phyloP scores from a whole-genome alignment of 2,113 vertebrate genomes.

The Hystrix brachyura region DNA sequence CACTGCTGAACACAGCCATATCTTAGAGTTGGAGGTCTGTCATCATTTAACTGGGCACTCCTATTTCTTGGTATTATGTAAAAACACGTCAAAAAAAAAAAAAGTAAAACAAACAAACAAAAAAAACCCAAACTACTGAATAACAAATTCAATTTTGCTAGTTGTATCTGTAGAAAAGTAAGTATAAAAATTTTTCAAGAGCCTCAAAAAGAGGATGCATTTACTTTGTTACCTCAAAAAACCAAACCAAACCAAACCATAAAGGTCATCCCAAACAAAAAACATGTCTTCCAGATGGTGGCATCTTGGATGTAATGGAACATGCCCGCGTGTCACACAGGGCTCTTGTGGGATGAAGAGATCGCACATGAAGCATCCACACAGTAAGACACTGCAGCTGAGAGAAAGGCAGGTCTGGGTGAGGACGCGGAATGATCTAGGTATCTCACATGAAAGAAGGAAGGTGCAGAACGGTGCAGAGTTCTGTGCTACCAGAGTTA shows the following conservation, averaged over 20 bases:
- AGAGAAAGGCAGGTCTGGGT: neutral
- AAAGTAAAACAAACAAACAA: neutral
- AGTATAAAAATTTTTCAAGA: neutral
- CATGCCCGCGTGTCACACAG: neutral
- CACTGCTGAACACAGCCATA: neutral
- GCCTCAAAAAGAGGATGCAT: neutral
- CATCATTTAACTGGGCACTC: neutral
- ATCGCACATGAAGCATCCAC: rapidly evolving
- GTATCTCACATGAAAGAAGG: neutral
- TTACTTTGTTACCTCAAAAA: slow-evolving; percentile 45
- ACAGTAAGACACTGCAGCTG: neutral
- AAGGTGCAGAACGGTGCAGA: no score
- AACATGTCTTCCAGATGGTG: neutral
- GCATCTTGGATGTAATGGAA: neutral
- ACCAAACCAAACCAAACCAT: slow-evolving; percentile 2
- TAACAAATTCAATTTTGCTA: slow-evolving; percentile 24
- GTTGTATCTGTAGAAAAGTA: neutral
- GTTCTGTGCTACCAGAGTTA: rapidly evolving
- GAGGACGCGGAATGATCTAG: neutral
- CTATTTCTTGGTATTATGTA: neutral
- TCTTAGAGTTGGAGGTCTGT: neutral
- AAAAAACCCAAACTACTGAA: neutral
- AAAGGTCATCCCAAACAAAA: slow-evolving; percentile 1
- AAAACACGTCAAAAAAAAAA: neutral
- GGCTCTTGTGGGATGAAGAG: rapidly evolving